Conservation (phyloP, 1,140 invertebrate species). For the Melipona quadrifasciata region DNA sequence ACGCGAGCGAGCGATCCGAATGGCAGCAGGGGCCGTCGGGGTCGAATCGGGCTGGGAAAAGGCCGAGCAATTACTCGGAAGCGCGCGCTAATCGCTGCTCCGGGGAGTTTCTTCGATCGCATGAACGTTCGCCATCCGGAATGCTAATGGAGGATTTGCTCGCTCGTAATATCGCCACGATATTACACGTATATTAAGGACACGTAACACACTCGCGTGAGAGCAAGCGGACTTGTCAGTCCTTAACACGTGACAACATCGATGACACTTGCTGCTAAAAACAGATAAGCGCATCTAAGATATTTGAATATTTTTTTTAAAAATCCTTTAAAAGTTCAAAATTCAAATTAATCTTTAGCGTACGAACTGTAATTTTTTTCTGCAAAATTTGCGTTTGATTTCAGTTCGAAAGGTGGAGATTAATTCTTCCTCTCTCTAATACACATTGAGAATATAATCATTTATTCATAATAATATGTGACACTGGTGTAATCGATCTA, state of each 20-base stretch:
- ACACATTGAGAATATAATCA: no score
- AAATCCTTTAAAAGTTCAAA: no score
- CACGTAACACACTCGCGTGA: not conserved
- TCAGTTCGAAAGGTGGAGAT: no score
- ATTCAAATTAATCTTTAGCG: no score
- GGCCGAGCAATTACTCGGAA: conserved; percentile 6
- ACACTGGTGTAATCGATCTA: no score
- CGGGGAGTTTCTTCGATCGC: not conserved
- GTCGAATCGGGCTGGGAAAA: conserved; percentile 22
- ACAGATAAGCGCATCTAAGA: no score
- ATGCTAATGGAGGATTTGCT: not conserved
- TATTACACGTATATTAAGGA: not conserved
- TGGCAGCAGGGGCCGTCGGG: not conserved
- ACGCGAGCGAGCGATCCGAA: not conserved
- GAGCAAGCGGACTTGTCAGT: not conserved
- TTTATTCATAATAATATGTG: no score
- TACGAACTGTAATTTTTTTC: no score
- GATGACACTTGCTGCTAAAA: not conserved
- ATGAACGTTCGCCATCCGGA: not conserved
- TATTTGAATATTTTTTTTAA: no score
- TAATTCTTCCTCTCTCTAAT: no score
- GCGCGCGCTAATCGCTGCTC: not conserved
- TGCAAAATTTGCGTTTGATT: no score
- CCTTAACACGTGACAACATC: not conserved
- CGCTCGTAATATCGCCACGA: no score